These are phyloP conservation scores for Pandion haliaetus DNA, from an alignment of 2,113 vertebrate genomes.

Conservation along the genomic window DNA sequence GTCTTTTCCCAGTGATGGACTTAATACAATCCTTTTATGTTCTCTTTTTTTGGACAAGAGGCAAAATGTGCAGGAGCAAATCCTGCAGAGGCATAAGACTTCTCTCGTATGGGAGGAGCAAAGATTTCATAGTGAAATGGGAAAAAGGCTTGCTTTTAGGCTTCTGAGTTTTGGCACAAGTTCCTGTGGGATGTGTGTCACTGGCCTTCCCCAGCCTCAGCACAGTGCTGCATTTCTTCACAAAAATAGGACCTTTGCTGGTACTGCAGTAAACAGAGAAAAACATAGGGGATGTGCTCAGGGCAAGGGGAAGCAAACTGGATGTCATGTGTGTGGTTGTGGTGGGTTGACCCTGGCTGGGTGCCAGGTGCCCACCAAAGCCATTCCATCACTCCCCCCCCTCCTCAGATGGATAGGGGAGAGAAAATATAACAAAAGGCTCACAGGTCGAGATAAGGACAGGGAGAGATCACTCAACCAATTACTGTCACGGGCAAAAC, in stretches of 20 bases:
- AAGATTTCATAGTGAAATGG: not conserved
- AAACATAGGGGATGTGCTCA: not conserved
- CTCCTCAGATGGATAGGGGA: too few species aligned
- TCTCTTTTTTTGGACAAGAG: not conserved
- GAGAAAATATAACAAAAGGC: too few species aligned
- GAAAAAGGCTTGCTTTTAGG: not conserved
- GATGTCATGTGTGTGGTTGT: rapidly evolving
- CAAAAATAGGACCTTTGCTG: not conserved
- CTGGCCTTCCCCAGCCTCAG: not conserved
- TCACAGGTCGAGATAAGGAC: too few species aligned
- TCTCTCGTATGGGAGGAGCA: not conserved
- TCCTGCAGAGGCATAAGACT: not conserved
- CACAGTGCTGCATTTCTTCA: not conserved
- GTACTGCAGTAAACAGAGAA: not conserved
- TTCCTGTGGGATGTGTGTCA: not conserved
- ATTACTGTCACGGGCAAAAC: too few species aligned
- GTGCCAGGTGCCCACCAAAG: too few species aligned
- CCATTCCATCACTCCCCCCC: too few species aligned
- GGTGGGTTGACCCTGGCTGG: too few species aligned
- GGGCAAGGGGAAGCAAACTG: not conserved
- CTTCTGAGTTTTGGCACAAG: not conserved
- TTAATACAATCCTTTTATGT: not conserved
- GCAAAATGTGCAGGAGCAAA: not conserved
- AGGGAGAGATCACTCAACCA: too few species aligned
- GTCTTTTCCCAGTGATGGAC: not conserved